Base-by-base conservation (phyloP, 2,113 vertebrate genomes). In the Rhinichthys klamathensis region DNA sequence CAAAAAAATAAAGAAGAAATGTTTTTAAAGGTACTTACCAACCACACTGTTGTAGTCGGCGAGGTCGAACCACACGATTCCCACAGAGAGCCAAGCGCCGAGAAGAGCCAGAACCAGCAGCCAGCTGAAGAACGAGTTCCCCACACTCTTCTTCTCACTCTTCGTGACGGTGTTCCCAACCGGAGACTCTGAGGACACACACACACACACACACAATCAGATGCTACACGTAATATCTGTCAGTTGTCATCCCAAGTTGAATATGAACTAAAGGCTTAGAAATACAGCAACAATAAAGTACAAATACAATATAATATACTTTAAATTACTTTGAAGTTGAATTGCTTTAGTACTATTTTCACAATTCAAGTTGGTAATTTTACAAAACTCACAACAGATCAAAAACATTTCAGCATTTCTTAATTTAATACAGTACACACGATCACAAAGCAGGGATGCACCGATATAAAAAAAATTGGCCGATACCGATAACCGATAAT, bases 21-120 rank as follows among this genome's bases (percentile, higher is more conserved):
- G 21, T 25, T 44, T 44, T n/a, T 2, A 8, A 11, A 69, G 13
- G 80, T 8, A 87, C 96, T 93, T 90, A 99, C 98, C 98, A 49
- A 98, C 91, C 85, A 99, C 96, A 87, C 95, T 95, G 91, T 98
- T 96, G 80, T 99, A 99, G 91, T 99, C 98, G 90, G 99, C 95
- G 25, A 99, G 93, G 78, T 99, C 96, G 89, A 99, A 98, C 97
- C 98, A 99, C 88, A 99, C 96, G 41, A 99, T 96, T 0, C 97
- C 98, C 72, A 99, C 95, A 0, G 97, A 99, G 1, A 97, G 97
- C 98, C 98, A 99, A 56, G 96, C 97, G 7, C 98, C 97, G 88
- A 99, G 93, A 85, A 99, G 93, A 3, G 97, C 96, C 89, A 99
- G 95, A 82, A 99, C 96, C 94, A 99, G 95, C 72, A 99, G 94